Evolutionary conservation across 1,140 invertebrate species (phyloP).

Genomic region (Whitmania pigra): DNA sequence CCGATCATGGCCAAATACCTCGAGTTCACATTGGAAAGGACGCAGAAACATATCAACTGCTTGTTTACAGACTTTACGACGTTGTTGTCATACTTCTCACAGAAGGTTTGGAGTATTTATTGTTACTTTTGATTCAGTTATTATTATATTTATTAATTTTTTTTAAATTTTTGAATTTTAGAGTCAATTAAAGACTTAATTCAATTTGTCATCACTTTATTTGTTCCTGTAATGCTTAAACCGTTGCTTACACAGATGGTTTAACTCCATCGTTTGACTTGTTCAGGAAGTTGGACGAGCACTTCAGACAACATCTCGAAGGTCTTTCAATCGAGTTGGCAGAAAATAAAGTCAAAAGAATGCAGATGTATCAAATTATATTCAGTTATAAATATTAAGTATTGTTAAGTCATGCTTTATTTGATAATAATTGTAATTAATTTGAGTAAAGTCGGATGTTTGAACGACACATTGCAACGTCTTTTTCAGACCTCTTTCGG

Average conservation of each 20-base stretch:
- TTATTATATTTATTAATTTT: neutral
- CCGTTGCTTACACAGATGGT: constrained; percentile 24
- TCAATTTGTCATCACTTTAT: too few relatives aligned
- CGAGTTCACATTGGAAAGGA: constrained; percentile 53
- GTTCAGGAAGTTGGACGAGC: neutral
- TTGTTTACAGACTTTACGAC: constrained; percentile 65
- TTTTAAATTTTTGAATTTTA: neutral
- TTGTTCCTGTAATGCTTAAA: too few relatives aligned
- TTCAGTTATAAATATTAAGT: constrained; percentile 20
- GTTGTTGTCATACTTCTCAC: constrained; percentile 59
- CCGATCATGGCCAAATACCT: constrained; percentile 52
- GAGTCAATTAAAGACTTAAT: neutral
- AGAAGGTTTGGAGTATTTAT: constrained; percentile 45
- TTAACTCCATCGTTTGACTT: constrained; percentile 20
- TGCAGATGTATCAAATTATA: constrained; percentile 7
- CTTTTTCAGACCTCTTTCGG: neutral
- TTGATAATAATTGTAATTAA: constrained; percentile 14
- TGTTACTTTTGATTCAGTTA: constrained; percentile 35
- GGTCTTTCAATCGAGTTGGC: neutral
- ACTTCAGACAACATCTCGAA: neutral
- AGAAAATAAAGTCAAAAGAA: neutral
- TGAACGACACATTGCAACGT: neutral
- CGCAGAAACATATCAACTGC: constrained; percentile 54
- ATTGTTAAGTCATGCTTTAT: constrained; percentile 12
- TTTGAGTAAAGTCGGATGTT: too few relatives aligned